A percentile compares a stretch with the other conserved stretches of the same genome.
Conservation (phyloP, 2,113 vertebrate genomes). For the Telmatochromis sp. region DNA sequence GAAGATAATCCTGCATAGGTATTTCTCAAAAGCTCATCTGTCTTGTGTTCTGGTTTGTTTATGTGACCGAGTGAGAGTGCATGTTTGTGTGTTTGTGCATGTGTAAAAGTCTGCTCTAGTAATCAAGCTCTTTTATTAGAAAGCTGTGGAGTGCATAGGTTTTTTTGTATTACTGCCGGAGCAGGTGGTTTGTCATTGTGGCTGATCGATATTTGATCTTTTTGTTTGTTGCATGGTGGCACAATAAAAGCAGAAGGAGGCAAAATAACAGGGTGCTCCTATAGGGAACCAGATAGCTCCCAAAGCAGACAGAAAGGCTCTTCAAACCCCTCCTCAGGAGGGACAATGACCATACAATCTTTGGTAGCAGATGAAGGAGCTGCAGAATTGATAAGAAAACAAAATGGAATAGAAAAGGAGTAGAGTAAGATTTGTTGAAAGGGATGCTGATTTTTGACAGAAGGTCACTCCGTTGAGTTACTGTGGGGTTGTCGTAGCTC, state of each 20-base stretch:
- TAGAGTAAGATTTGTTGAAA: neutral
- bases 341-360: constrained; percentile 17
- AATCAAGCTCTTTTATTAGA: constrained; percentile 38
- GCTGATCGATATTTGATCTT: constrained; percentile 59
- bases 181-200: constrained; percentile 49
- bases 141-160: neutral
- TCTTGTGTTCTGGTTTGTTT: neutral
- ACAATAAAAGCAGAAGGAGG: constrained; percentile 19
- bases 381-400: constrained; percentile 1
- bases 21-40: neutral
- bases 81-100: neutral
- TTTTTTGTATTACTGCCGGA: constrained; percentile 18
- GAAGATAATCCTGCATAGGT: neutral
- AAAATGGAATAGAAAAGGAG: neutral
- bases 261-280: constrained; percentile 16
- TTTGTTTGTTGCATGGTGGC: constrained; percentile 26
- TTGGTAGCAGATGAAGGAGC: neutral
- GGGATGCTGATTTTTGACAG: neutral
- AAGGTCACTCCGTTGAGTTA: neutral
- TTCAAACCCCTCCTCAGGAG: constrained; percentile 16
- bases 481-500: neutral
- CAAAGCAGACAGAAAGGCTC: constrained; percentile 16
- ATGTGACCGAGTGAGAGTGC: neutral
- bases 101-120: neutral
- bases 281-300: neutral